phyloP scores from a whole-genome alignment of 2,113 vertebrate genomes.

The Centrocercus urophasianus region DNA sequence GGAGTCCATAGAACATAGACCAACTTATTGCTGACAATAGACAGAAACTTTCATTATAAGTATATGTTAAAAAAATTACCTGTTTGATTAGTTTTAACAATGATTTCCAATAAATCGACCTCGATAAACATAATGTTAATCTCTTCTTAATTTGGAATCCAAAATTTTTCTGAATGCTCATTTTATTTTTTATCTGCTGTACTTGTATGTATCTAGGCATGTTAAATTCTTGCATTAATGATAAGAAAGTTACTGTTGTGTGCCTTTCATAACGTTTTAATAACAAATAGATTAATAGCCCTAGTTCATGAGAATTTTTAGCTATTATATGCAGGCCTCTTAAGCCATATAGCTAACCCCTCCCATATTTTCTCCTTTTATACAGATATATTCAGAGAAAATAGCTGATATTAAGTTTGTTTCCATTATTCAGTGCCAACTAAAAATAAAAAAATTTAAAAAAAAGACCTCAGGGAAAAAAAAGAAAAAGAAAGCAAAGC shows the following conservation, averaged over 20 bases:
- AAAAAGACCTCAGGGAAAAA: neutral
- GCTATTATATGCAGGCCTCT: neutral
- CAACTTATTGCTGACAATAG: accelerated
- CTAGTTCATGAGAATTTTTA: constrained; percentile 39
- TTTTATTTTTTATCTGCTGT: constrained; percentile 2
- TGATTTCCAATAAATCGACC: neutral
- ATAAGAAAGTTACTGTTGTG: neutral
- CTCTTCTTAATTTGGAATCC: constrained; percentile 25
- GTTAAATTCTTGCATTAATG: neutral
- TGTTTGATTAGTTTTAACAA: neutral
- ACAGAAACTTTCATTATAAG: neutral
- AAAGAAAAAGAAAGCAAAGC: neutral
- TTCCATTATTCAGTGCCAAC: constrained; percentile 55
- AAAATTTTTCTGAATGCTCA: constrained; percentile 19
- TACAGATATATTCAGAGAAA: constrained; percentile 28
- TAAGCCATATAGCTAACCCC: constrained; percentile 39
- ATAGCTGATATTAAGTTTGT: constrained; percentile 58
- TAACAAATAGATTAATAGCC: constrained; percentile 26
- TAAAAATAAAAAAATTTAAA: neutral
- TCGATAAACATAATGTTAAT: constrained; percentile 21
- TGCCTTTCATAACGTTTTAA: constrained; percentile 19
- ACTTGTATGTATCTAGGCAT: neutral
- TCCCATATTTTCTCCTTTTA: constrained; percentile 45
- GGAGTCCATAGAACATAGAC: accelerated
- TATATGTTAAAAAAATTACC: neutral